Evolutionary conservation across 2,888 invertebrate genomes (phyloP), one percentile per base, ranked within the genome.

Genomic region (Trissolcus japonicus): DNA sequence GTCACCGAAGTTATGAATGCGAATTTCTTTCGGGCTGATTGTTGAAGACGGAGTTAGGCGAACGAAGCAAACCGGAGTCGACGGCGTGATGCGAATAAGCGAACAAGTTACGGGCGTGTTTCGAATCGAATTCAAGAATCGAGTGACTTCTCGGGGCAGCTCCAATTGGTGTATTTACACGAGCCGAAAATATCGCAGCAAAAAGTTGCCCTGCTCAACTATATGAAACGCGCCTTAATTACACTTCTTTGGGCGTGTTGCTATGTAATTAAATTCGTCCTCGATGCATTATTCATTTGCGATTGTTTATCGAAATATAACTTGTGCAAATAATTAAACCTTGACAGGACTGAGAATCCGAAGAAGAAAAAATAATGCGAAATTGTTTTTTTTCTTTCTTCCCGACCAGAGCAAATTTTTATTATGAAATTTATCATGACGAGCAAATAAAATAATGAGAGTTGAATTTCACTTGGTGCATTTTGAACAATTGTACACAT

Each of bases 81-180:
- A 80, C 79, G 79, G 79, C 88, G 88, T 88, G 88, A 87, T 83
- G 78, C 80, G 88, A 88, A 88, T 88, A 86, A 83, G 66, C 75
- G 80, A 84, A 83, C 84, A 83, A 83, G 78, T 72, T 77, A 53
- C 78, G 81, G 80, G 82, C 84, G 84, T 85, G 85, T 86, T 82
- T 82, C 81, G 85, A 85, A 86, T 86, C 79, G 82, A 81, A 83
- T 81, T 71, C 65, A 73, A 76, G 79, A 35, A 35, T 35, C 35
- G 35, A 76, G 76, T 79, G 76, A 71, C 66, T 48, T 51, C 56
- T 73, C 72, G 62, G 69, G 73, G 57, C 67, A 68, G 57, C 67
- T 65, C 69, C 73, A 79, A 76, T 76, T 72, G 69, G 62, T 61
- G 76, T 76, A 76, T 79, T 79, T 76, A 76, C 76, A 79, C 68